Evolutionary conservation across 2,113 vertebrate genomes (phyloP).

Genomic region (Gadus chalcogrammus): DNA sequence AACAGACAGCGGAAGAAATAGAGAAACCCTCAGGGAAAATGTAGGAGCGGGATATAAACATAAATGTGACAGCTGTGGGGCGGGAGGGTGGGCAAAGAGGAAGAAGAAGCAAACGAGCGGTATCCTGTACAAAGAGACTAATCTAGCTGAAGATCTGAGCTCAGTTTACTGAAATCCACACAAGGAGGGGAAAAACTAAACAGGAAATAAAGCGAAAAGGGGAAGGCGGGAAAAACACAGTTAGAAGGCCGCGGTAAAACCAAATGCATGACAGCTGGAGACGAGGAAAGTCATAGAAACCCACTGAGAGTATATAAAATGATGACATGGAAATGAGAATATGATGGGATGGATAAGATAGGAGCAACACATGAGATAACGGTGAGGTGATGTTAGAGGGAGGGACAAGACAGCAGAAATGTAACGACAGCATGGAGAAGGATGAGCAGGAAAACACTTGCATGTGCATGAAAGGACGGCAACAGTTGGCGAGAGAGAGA

Average conservation of each 20-base stretch:
- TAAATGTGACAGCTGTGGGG: constrained; percentile 36
- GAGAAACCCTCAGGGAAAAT: constrained; percentile 34
- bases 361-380: constrained; percentile 15
- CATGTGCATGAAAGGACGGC: neutral
- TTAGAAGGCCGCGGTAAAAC: constrained; percentile 12
- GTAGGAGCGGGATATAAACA: constrained; percentile 43
- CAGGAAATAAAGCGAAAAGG: neutral
- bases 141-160: constrained; percentile 39
- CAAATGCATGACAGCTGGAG: constrained; percentile 22
- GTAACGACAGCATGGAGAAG: neutral
- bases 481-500: neutral
- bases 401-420: constrained; percentile 30
- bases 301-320: constrained; percentile 15
- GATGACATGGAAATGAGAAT: constrained; percentile 16
- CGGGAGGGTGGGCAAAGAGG: constrained; percentile 13
- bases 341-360: constrained; percentile 2
- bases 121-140: constrained; percentile 48
- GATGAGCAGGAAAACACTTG: constrained; percentile 42
- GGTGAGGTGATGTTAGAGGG: constrained; percentile 18
- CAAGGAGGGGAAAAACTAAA: constrained; percentile 5
- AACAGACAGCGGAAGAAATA: constrained; percentile 30
- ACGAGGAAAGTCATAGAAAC: constrained; percentile 21
- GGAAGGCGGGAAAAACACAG: constrained; percentile 1
- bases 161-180: constrained; percentile 30
- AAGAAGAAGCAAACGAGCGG: constrained; percentile 27